A percentile compares a stretch with the other conserved stretches of the same genome.
These are phyloP conservation scores for Crocallis elinguaria DNA, from an alignment of 2,888 invertebrate genomes.

Conservation along the genomic window DNA sequence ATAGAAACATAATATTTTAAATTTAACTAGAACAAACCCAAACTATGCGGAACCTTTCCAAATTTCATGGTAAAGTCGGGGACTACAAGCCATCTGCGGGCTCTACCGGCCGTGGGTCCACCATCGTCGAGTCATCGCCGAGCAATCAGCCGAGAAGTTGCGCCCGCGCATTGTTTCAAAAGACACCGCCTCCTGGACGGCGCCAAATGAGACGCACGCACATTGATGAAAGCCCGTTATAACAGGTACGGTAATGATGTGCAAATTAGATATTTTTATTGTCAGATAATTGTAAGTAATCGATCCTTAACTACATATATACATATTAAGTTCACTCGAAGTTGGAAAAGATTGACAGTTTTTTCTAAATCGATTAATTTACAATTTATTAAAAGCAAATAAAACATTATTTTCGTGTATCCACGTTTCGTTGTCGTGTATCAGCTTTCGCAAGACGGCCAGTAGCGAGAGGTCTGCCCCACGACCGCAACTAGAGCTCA, in stretches of 20 bases:
- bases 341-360: no score
- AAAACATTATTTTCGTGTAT: no score
- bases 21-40: constrained; percentile 7
- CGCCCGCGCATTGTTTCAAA: constrained; percentile 67
- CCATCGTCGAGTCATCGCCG: constrained; percentile 68
- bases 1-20: neutral
- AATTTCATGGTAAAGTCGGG: constrained; percentile 55
- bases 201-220: constrained; percentile 45
- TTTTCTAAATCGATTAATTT: no score
- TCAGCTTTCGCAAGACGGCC: no score
- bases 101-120: constrained; percentile 12
- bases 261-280: neutral
- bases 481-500: no score
- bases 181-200: constrained; percentile 47
- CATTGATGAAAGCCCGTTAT: neutral
- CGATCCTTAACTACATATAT: no score
- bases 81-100: constrained; percentile 17
- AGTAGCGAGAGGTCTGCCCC: no score
- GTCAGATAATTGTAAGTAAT: neutral
- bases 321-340: no score
- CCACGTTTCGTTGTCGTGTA: no score
- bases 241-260: neutral
- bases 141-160: constrained; percentile 64
- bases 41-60: constrained; percentile 29
- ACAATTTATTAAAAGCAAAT: no score